These are phyloP conservation scores for Hypomecis atomaria DNA, from an alignment of 2,888 invertebrate genomes.

Conservation along the genomic window DNA sequence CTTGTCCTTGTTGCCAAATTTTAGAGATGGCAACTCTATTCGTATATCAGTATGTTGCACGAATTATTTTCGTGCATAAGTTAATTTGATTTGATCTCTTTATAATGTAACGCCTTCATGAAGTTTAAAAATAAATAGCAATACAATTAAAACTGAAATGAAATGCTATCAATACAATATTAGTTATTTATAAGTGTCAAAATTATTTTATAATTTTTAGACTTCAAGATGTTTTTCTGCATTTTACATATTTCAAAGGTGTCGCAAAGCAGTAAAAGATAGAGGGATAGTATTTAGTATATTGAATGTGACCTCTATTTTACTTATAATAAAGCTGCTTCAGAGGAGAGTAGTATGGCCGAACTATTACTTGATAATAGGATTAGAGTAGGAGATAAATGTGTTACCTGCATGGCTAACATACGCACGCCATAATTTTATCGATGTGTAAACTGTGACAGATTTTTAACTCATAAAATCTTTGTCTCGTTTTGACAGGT, in stretches of 20 bases:
- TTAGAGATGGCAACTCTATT: too few species aligned
- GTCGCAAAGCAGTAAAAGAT: slow-evolving; percentile 7
- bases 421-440: too few species aligned
- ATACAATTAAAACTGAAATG: not conserved
- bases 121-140: slow-evolving; percentile 8
- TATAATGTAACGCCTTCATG: slow-evolving; percentile 12
- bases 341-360: too few species aligned
- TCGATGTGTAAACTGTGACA: too few species aligned
- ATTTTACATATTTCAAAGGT: slow-evolving; percentile 19
- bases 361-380: too few species aligned
- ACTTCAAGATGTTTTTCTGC: slow-evolving; percentile 13
- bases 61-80: not conserved
- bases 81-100: slow-evolving; percentile 26
- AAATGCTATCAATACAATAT: too few species aligned
- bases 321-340: not conserved
- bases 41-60: not conserved
- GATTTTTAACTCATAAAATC: too few species aligned
- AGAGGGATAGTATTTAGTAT: slow-evolving; percentile 3
- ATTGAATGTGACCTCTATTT: slow-evolving; percentile 12
- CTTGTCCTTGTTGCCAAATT: too few species aligned
- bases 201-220: slow-evolving; percentile 1
- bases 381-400: too few species aligned
- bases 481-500: too few species aligned
- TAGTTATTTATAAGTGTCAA: too few species aligned
- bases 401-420: too few species aligned